Percentiles rank a stretch among this genome's conserved stretches.
phyloP scores from a whole-genome alignment of 2,888 invertebrate genomes.

The Arctia plantaginis region DNA sequence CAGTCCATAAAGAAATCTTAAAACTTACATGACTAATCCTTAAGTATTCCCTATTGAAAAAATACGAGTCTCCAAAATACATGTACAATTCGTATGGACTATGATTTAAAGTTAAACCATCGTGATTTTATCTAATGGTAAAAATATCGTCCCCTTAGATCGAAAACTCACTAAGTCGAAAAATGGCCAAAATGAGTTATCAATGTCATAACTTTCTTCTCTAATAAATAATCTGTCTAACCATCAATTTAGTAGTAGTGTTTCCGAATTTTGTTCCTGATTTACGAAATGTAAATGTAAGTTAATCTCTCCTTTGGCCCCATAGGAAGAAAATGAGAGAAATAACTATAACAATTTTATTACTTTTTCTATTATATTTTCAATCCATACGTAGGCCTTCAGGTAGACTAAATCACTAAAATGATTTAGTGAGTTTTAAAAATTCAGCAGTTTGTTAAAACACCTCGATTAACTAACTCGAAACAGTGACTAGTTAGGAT shows the following conservation, averaged over 20 bases:
- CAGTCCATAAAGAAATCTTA: constrained; percentile 64
- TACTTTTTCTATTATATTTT: not conserved
- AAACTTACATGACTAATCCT: constrained; percentile 65
- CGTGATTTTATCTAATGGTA: constrained; percentile 10
- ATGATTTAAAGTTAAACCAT: constrained; percentile 33
- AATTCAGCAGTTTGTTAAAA: not conserved
- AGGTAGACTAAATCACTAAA: not conserved
- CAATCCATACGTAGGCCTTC: not conserved
- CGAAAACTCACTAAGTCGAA: not conserved
- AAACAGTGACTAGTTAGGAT: too few relatives aligned
- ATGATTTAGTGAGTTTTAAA: not conserved
- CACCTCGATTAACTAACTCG: too few relatives aligned
- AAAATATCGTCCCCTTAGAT: constrained; percentile 9
- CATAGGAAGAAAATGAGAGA: not conserved
- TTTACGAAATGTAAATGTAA: not conserved
- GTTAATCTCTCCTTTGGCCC: not conserved
- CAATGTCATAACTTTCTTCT: not conserved
- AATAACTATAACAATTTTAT: not conserved
- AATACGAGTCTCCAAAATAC: constrained; percentile 49
- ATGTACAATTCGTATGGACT: constrained; percentile 39
- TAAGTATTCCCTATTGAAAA: constrained; percentile 54
- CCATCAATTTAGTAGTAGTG: not conserved
- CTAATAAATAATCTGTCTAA: constrained; percentile 13
- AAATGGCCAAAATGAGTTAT: not conserved
- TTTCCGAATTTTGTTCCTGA: not conserved